Base-by-base conservation (phyloP, 1,140 invertebrate genomes). In the Sitodiplosis mosellana region DNA sequence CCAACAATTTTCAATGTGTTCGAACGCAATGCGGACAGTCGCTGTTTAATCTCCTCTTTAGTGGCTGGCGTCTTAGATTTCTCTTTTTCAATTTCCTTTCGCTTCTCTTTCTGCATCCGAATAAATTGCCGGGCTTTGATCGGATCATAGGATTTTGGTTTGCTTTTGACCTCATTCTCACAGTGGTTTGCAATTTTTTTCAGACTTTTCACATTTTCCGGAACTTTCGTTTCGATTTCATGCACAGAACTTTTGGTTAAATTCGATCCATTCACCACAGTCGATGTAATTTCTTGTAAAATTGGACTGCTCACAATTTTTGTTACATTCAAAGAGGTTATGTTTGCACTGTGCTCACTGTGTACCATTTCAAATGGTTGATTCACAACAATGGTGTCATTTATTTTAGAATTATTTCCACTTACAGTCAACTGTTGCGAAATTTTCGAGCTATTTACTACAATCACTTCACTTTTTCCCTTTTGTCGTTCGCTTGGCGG, bases 41-140 rank as follows among this genome's bases (percentile, higher is more conserved):
- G 46, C 43, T 53, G 46, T 38, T 53, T 56, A 18, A 56, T 56
- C 43, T 54, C 47, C 18, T 53, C 52, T 19, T 52, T 53, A 4
- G 34, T 17, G 3, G 33, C 19, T 2, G 10, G 5, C 2, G 20
- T 6, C 19, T 34, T 34, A 18, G 14, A 15, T 27, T 15, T 19
- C n/a, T 47, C 47, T 41, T 38, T 47, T 2, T 45, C 20, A 21
- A 10, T 19, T 27, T 41, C 33, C 19, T 37, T 47, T 12, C 49
- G 14, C 20, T 48, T 43, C n/a, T 47, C 21, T 21, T 46, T 22
- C 37, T 50, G 49, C 12, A 43, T 20, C 7, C 15, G 12, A 14
- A 50, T 50, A 45, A 37, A 47, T 38, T 50, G 15, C 22, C 42
- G 15, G 6, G 49, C 49, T 19, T 50, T 22, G 5, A 33, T 8